A percentile compares a stretch with the other conserved stretches of the same genome.
Conservation (phyloP, 2,113 vertebrate genomes). For the Oncorhynchus clarkii region DNA sequence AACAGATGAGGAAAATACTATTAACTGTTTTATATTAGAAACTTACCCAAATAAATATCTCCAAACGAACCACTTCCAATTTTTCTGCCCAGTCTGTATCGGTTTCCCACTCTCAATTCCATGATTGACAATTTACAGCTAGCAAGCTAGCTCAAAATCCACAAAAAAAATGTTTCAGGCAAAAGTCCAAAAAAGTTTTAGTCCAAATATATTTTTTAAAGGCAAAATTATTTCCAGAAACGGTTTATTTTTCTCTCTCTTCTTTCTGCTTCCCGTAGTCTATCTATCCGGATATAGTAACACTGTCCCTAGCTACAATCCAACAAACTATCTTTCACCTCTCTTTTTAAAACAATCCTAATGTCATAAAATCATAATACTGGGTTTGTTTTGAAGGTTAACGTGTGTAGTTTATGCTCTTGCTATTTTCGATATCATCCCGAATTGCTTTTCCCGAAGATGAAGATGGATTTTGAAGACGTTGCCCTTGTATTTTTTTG, state of each 20-base stretch:
- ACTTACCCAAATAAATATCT: constrained; percentile 95
- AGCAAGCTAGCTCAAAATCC: constrained; percentile 63
- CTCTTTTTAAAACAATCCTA: constrained; percentile 69
- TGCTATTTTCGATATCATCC: constrained; percentile 13
- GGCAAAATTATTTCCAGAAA: neutral
- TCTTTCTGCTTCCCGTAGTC: constrained; percentile 10
- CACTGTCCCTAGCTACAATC: constrained; percentile 40
- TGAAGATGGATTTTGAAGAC: constrained; percentile 81
- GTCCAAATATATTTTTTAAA: constrained; percentile 6
- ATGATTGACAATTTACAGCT: constrained; percentile 68
- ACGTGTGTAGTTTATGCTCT: constrained; percentile 68
- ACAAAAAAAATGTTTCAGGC: constrained; percentile 18
- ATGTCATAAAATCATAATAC: constrained; percentile 69
- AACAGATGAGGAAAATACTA: neutral
- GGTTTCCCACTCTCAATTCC: constrained; percentile 95
- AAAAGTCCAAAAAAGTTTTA: neutral
- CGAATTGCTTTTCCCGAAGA: constrained; percentile 63
- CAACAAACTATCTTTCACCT: constrained; percentile 77
- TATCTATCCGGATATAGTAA: constrained; percentile 38
- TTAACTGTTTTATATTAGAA: neutral
- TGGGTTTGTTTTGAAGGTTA: constrained; percentile 47
- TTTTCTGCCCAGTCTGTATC: constrained; percentile 96
- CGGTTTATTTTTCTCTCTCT: constrained; percentile 1
- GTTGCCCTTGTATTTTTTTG: neutral
- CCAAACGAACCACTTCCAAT: constrained; percentile 98